Base-by-base conservation (phyloP, 2,797 vertebrate species). In the Sebastes hopkinsi region DNA sequence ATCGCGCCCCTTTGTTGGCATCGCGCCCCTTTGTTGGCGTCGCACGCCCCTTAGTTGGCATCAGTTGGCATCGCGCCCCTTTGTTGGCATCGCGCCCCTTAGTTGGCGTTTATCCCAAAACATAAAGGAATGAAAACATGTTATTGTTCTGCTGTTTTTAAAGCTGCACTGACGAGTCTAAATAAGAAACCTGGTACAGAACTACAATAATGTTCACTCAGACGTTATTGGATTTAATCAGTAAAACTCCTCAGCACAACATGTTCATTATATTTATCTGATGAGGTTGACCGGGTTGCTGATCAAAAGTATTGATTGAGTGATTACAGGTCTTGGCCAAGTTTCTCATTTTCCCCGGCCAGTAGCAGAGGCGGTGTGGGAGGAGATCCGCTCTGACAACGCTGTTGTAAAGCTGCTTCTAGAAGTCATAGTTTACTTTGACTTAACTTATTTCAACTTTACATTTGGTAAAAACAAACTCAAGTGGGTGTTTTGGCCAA, bases 351-450 rank as follows among this genome's bases (percentile, higher is more conserved):
- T 46, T 46, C 14, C 42, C 6, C 6, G n/a, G 16, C 18, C 67
- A 18, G 36, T 4, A 20, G 6, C 12, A 13, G n/a, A 54, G 23
- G n/a, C 18, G 8, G 30, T 14, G 23, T 67, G 62, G 70, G 64
- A 72, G 29, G 55, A 61, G 64, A 60, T 50, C 61, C 46, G 3
- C 14, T 78, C 61, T 27, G 5, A 34, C 27, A 36, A 1, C 1
- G 42, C 18, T 70, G 74, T 18, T 60, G 58, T 10, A 5, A 9
- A 29, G 6, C 3, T 27, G 16, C n/a, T 66, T 22, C 59, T 3
- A 13, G 8, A 67, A 73, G 70, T 61, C 55, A 27, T 13, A 64
- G 23, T 72, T 79, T 25, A 72, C n/a, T 42, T 71, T 50, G n/a
- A 34, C 8, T 20, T 52, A 50, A 46, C 42, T 46, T 46, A 46